Base-by-base conservation (phyloP, 2,113 vertebrate species). In the Leuciscus idus region DNA sequence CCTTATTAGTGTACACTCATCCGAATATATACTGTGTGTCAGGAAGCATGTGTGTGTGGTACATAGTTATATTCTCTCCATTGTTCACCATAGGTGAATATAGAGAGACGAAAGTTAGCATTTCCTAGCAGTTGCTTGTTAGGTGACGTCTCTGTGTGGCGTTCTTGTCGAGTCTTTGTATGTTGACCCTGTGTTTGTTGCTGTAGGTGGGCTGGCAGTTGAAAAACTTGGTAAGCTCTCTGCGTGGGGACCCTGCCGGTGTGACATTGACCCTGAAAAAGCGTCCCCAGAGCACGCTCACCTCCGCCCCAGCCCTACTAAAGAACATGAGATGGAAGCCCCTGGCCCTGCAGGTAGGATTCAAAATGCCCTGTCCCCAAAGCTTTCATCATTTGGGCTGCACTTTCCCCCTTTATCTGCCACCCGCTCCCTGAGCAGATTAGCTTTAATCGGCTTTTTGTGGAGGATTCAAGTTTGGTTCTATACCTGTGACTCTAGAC, bases 301-400 rank as follows among this genome's bases (percentile, higher is more conserved):
- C 97, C 95, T 98, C 98, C 89, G 97, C 98, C 96, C 98, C 98
- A 90, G 98, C 98, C 89, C 97, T 99, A 96, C 97, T 99, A 94
- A 99, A 99, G 97, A 99, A 99, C 96, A 98, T 99, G 98, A 97
- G 98, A 95, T 99, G 98, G 98, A 99, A 99, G 94, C 98, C 98
- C 93, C 97, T 99, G 93, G 98, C 98, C 95, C 96, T 99, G 95
- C 98, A 99, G 98, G 98, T 99, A 97, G 92, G 93, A 96, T 96
- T 43, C 52, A 17, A 30, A 83, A 23, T 95, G 28, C 84, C 77
- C 43, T 70, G 39, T 33, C 59, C 84, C 48, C 39, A 48, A 46
- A 76, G 46, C 73, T 26, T 52, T 50, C 33, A 33, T 59, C 21
- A 9, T n/a, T 28, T 48, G 61, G 79, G 72, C 78, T 85, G 30